Conservation (phyloP, 2,888 invertebrate genomes). For the Erebia epiphron region DNA sequence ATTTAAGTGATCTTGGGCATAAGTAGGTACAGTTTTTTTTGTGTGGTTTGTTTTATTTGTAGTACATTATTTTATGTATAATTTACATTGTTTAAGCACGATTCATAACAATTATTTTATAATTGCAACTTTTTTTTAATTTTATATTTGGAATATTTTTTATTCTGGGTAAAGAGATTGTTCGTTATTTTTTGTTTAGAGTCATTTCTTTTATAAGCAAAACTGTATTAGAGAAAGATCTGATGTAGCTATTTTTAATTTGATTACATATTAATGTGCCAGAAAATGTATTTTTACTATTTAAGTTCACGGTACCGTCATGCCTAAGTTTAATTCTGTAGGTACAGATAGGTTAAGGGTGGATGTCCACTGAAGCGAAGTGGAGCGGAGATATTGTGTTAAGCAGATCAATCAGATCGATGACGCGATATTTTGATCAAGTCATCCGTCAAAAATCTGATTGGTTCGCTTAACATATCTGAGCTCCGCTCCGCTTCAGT, state of each 20-base stretch:
- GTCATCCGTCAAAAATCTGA: no score
- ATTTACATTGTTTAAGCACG: neutral
- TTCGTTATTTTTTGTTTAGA: slow-evolving; percentile 14
- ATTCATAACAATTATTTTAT: slow-evolving; percentile 3
- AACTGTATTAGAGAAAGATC: slow-evolving; percentile 3
- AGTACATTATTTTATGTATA: slow-evolving; percentile 1
- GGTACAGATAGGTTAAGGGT: no score
- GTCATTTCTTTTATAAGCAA: neutral
- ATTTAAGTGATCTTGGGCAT: neutral
- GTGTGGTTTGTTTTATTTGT: slow-evolving; percentile 4
- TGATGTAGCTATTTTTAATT: slow-evolving; percentile 10
- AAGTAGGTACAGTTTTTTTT: neutral
- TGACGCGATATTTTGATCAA: no score
- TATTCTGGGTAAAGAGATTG: neutral
- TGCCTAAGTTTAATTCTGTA: neutral
- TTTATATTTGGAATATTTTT: neutral
- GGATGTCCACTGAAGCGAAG: no score
- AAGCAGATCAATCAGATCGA: no score
- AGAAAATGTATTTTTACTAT: slow-evolving; percentile 18
- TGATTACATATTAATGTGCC: slow-evolving; percentile 14
- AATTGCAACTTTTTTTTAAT: slow-evolving; percentile 2
- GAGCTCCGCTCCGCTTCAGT: no score
- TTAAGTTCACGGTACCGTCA: slow-evolving; percentile 11
- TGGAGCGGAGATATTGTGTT: no score
- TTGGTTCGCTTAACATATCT: no score